Base-by-base conservation (phyloP, 2,797 vertebrate species). In the Scomberomorus guttatus region DNA sequence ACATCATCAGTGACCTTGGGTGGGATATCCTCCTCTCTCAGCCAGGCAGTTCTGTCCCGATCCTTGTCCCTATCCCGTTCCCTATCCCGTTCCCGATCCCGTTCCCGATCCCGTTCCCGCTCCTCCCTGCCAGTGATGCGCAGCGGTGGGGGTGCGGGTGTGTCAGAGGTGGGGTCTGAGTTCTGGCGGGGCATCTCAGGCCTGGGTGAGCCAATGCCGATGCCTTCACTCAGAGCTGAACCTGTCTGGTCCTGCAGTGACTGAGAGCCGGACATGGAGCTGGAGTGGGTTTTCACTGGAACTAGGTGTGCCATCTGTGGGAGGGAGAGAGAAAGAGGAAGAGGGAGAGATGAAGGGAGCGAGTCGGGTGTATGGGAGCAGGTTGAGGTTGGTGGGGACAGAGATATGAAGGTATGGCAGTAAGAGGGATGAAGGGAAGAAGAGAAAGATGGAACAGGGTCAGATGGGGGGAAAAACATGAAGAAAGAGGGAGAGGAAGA, bases 181-280 rank as follows among this genome's bases (percentile, higher is more conserved):
- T 99, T 99, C 94, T 99, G 98, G 62, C 97, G 96, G 18, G 97
- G 97, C 95, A 99, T 98, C 90, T 98, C 97, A 1, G 96, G 95
- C 61, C 97, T 96, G 54, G 97, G 96, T 80, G 97, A 95, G 75
- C 90, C 94, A 70, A 93, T 91, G 50, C 94, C 93, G 3, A 74
- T 20, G 1, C 80, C 87, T 86, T 99, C 98, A 81, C 96, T 97
- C 87, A 97, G 95, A 72, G 95, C 95, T 12, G 97, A 95, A 56
- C 97, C 95, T 25, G 96, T 95, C 94, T 98, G 97, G 85, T 99
- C 98, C 80, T 98, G 98, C 84, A 98, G 95, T 72, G 97, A 98
- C 93, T 97, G 98, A 75, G 97, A 98, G 77, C 96, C 97, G 0
- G 97, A 97, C 95, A 99, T 95, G 86, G 97, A 96, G 87, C 96